Percentiles rank a stretch among this genome's conserved stretches.
Evolutionary conservation across 2,888 invertebrate genomes (phyloP).

Genomic region (Therioaphis trifolii): DNA sequence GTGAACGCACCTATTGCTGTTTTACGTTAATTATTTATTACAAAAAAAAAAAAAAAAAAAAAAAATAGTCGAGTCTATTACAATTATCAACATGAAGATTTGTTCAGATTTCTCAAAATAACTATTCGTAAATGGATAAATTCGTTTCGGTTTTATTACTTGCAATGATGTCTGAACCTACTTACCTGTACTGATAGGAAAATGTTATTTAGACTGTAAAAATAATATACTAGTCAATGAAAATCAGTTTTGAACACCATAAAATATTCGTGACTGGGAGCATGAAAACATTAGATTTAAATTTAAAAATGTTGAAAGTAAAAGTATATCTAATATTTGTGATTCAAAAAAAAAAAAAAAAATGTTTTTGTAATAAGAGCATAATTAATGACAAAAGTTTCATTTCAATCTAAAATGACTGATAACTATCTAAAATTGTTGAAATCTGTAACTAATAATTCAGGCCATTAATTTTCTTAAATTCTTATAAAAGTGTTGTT

Average conservation of each 20-base stretch:
- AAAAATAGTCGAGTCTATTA: too few relatives aligned
- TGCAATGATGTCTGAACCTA: not conserved
- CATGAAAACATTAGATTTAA: slow-evolving; percentile 36
- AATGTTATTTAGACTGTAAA: slow-evolving; percentile 33
- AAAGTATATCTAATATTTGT: slow-evolving; percentile 1
- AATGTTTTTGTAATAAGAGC: too few relatives aligned
- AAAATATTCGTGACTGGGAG: slow-evolving; percentile 2
- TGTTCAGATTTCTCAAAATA: not conserved
- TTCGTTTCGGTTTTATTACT: slow-evolving; percentile 27
- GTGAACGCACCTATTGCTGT: too few relatives aligned
- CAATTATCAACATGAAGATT: too few relatives aligned
- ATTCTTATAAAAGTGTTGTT: too few relatives aligned
- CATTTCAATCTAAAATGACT: too few relatives aligned
- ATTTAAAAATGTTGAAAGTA: not conserved
- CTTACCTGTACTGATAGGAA: not conserved
- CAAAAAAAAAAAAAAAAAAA: too few relatives aligned
- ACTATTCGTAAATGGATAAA: not conserved
- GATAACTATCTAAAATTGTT: too few relatives aligned
- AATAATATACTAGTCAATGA: slow-evolving; percentile 11
- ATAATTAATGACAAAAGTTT: too few relatives aligned
- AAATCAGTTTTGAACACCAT: slow-evolving; percentile 8
- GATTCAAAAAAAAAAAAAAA: not conserved
- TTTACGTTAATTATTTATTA: too few relatives aligned
- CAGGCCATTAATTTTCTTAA: too few relatives aligned
- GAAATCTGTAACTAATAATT: too few relatives aligned